Percentiles rank a stretch among this genome's conserved stretches.
Conservation (phyloP, 2,888 invertebrate species). For the Drosophila suboccidentalis region DNA sequence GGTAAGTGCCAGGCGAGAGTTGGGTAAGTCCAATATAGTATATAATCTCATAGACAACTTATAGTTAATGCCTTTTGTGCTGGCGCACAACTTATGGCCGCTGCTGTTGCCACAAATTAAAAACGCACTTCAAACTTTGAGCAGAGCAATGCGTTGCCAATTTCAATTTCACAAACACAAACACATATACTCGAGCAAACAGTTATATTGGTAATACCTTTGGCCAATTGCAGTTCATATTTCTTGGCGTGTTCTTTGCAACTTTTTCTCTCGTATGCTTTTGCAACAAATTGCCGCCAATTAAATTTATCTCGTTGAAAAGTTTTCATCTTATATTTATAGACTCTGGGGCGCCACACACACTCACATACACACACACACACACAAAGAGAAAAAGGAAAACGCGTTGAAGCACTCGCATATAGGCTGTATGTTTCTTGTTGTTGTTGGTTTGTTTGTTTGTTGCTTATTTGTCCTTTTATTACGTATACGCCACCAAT, state of each 20-base stretch:
- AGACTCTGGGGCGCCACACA: conserved; percentile 53
- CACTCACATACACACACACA: conserved; percentile 16
- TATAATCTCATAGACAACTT: conserved; percentile 42
- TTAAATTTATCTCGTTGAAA: conserved; percentile 84
- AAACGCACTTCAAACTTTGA: conserved; percentile 69
- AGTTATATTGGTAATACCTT: conserved; percentile 44
- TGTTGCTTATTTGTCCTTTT: conserved; percentile 71
- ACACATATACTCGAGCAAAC: conserved; percentile 15
- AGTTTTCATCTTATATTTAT: conserved; percentile 83
- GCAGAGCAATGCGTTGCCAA: conserved; percentile 51
- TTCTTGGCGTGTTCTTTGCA: conserved; percentile 70
- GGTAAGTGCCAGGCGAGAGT: not conserved
- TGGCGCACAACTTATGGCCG: conserved; percentile 17
- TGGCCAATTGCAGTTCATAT: conserved; percentile 78
- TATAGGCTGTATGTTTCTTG: conserved; percentile 26
- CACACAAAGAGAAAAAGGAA: not conserved
- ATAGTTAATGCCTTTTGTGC: conserved; percentile 41
- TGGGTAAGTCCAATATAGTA: conserved; percentile 2
- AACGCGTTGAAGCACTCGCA: not conserved
- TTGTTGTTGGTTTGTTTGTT: conserved; percentile 21
- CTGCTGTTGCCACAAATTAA: conserved; percentile 71
- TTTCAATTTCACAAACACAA: conserved; percentile 57
- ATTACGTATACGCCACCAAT: conserved; percentile 79
- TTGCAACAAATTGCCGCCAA: conserved; percentile 83
- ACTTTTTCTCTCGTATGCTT: conserved; percentile 67